A percentile compares a stretch with the other conserved stretches of the same genome.
These are phyloP conservation scores for Pelosia muscerda DNA, from an alignment of 2,888 invertebrate genomes.

Conservation along the genomic window DNA sequence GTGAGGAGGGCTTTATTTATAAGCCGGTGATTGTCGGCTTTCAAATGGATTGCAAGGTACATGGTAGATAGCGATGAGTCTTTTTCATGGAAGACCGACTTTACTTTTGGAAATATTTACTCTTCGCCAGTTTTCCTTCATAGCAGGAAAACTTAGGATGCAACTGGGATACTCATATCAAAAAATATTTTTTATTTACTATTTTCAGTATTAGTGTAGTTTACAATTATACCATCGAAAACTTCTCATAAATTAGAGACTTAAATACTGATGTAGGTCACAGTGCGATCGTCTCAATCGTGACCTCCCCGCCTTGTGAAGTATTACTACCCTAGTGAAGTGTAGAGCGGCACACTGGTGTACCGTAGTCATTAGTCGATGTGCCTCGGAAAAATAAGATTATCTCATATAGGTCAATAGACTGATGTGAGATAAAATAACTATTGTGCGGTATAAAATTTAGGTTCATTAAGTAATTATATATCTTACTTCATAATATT, in stretches of 20 bases:
- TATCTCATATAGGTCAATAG: background rate
- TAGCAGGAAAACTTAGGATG: too few relatives aligned
- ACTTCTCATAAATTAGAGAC: background rate
- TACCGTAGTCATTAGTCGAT: background rate
- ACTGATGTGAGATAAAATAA: background rate
- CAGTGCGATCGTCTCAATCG: background rate
- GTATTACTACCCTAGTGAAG: constrained; percentile 1
- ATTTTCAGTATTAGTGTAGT: background rate
- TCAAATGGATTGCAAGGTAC: too few relatives aligned
- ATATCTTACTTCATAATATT: too few relatives aligned
- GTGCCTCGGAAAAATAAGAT: constrained; percentile 4
- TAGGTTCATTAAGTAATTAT: background rate
- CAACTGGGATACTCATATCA: too few relatives aligned
- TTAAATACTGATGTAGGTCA: background rate
- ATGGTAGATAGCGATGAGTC: too few relatives aligned
- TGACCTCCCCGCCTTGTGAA: background rate
- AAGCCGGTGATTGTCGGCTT: too few relatives aligned
- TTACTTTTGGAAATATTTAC: too few relatives aligned
- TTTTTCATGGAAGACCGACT: too few relatives aligned
- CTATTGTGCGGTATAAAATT: background rate
- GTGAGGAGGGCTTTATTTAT: too few relatives aligned
- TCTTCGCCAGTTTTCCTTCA: too few relatives aligned
- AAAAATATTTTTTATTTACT: too few relatives aligned
- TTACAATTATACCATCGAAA: background rate
- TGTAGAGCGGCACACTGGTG: background rate